phyloP scores from a whole-genome alignment of 1,140 invertebrate genomes.

The Chrysomallon squamiferum region DNA sequence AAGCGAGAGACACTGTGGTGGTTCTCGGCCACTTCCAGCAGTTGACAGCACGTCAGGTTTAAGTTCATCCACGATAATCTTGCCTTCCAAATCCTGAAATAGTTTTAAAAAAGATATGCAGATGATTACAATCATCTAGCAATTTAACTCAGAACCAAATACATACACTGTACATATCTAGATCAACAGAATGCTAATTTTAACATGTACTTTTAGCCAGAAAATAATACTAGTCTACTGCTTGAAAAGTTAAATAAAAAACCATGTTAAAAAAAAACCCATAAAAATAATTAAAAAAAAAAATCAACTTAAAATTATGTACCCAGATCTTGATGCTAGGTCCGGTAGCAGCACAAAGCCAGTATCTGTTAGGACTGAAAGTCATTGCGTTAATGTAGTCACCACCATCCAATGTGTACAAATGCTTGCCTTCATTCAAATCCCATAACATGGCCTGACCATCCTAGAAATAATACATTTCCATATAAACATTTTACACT shows the following conservation, averaged over 20 bases:
- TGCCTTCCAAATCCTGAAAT: slow-evolving; percentile 93
- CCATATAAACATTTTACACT: not conserved
- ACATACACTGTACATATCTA: too few relatives aligned
- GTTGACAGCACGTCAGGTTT: slow-evolving; percentile 86
- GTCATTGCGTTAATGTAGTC: slow-evolving; percentile 97
- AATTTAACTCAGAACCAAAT: too few relatives aligned
- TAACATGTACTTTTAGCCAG: too few relatives aligned
- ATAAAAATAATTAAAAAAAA: too few relatives aligned
- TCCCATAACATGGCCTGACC: slow-evolving; percentile 98
- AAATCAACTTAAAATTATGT: too few relatives aligned
- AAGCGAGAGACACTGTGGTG: slow-evolving; percentile 94
- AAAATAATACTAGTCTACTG: too few relatives aligned
- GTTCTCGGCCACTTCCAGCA: slow-evolving; percentile 69
- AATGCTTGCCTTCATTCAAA: slow-evolving; percentile 98
- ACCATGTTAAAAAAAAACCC: too few relatives aligned
- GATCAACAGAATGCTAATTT: too few relatives aligned
- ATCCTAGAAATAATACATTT: slow-evolving; percentile 71
- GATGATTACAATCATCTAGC: not conserved
- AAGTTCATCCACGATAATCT: slow-evolving; percentile 98
- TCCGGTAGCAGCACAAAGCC: slow-evolving; percentile 99
- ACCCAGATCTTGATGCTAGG: slow-evolving; percentile 99
- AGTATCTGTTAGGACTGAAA: slow-evolving; percentile 99
- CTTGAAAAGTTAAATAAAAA: too few relatives aligned
- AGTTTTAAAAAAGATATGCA: slow-evolving; percentile 12
- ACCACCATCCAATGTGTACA: slow-evolving; percentile 98